Evolutionary conservation across 2,113 vertebrate genomes (phyloP).

Genomic region (Paradoxurus hermaphroditus): DNA sequence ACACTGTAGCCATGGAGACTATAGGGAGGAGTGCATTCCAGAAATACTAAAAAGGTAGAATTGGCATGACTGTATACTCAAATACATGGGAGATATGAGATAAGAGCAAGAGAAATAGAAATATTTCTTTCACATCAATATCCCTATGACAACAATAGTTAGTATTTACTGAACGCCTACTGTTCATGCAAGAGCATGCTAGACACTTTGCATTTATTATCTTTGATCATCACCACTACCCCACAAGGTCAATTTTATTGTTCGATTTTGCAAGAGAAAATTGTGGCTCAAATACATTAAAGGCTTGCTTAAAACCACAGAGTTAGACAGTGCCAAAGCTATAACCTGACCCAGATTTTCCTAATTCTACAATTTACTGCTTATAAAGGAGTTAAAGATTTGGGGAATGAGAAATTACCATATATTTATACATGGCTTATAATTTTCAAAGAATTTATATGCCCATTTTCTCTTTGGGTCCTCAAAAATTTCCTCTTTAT

Average conservation of each 20-base stretch:
- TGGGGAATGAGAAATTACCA: background rate
- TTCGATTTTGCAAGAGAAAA: background rate
- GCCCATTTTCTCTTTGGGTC: background rate
- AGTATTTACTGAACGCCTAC: background rate
- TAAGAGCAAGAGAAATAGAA: background rate
- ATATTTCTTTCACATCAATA: background rate
- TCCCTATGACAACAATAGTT: background rate
- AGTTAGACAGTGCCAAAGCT: background rate
- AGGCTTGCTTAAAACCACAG: background rate
- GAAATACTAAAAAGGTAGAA: background rate
- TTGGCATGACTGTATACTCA: background rate
- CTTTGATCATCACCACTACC: background rate
- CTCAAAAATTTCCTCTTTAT: background rate
- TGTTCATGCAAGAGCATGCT: background rate
- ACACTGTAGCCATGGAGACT: background rate
- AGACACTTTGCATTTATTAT: background rate
- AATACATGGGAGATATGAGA: background rate
- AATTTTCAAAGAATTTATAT: background rate
- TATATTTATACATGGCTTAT: background rate
- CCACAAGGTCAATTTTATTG: background rate
- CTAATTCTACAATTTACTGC: background rate
- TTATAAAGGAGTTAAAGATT: background rate
- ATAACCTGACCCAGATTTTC: slow-evolving; percentile 4
- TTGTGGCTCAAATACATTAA: background rate
- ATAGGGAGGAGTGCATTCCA: background rate